Evolutionary conservation across 2,113 vertebrate genomes (phyloP), one percentile per base, ranked within the genome.

Genomic region (Tetraodon nigroviridis): DNA sequence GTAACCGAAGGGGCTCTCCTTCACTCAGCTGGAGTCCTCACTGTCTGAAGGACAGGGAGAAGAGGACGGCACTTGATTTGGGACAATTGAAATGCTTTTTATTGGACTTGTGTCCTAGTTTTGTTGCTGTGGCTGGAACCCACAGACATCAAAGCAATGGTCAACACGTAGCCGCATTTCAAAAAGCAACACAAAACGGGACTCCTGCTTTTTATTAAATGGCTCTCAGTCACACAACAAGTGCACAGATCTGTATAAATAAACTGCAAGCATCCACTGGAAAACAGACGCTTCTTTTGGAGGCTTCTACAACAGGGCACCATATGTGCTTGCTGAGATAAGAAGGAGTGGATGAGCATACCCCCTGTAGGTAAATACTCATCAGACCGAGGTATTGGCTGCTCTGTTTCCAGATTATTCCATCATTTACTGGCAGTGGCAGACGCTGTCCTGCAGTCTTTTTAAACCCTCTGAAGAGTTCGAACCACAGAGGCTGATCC

Each of bases 281-380:
- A 82, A 71, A 82, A 81, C 73, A 84, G 72, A 76, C 60, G 51
- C 51, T 84, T 64, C 71, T 73, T 65, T 73, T 68, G 73, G 67
- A 76, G 75, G 55, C 10, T 62, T 47, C 57, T 53, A 74, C 74
- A 78, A 72, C 75, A 67, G 68, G 65, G 80, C 73, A 45, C 80
- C 89, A 88, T 87, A 88, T 87, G 88, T 81, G 76, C 79, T 75
- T 58, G 71, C 84, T 84, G 84, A 86, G 86, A 86, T 80, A 80
- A 78, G 84, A 79, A 76, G 58, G 81, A 82, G 75, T 55, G 64
- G 71, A 84, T 81, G 75, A 81, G 78, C 79, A 67, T 44, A 73
- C 67, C 73, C 84, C 85, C 85, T 51, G 79, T 67, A 76, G 80
- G 80, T 81, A 84, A 75, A 78, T 69, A 78, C 80, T 77, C 82